Conservation (phyloP, 35 echinoderm and acorn worm species). For the Chiridota heheva region DNA sequence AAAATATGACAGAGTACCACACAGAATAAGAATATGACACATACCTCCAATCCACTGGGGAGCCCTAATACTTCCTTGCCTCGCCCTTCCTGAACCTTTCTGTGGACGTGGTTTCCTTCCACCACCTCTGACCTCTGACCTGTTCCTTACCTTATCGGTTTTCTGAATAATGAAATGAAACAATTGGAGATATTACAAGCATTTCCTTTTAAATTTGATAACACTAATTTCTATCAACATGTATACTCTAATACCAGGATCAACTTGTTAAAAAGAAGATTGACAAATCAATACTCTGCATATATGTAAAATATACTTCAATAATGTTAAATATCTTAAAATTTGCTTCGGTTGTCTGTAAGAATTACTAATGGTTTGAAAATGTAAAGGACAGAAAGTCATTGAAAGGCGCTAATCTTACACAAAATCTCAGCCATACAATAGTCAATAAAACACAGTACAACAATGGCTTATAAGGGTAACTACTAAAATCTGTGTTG, state of each 20-base stretch:
- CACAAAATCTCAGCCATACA: too few species aligned
- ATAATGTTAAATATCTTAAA: not conserved
- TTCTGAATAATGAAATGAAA: constrained; percentile 48
- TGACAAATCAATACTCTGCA: not conserved
- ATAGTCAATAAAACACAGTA: too few species aligned
- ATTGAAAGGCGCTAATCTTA: too few species aligned
- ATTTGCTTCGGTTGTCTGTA: too few species aligned
- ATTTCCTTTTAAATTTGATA: too few species aligned
- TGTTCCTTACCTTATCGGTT: constrained; percentile 56
- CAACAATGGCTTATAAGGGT: too few species aligned
- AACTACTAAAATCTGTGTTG: too few species aligned
- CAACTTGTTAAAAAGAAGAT: not conserved
- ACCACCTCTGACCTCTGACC: constrained; percentile 84
- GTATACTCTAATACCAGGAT: too few species aligned
- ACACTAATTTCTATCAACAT: too few species aligned
- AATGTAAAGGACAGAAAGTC: too few species aligned
- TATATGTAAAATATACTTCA: not conserved
- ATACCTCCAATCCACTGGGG: constrained; percentile 87
- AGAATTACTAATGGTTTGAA: too few species aligned
- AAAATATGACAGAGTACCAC: not conserved
- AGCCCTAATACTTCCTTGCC: constrained; percentile 91
- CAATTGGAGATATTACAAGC: not conserved
- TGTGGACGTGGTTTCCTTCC: constrained; percentile 91
- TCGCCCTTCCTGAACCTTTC: constrained; percentile 76
- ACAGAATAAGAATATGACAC: not conserved